Evolutionary conservation across 2,888 invertebrate species (phyloP).

Genomic region (Philaethria dido): DNA sequence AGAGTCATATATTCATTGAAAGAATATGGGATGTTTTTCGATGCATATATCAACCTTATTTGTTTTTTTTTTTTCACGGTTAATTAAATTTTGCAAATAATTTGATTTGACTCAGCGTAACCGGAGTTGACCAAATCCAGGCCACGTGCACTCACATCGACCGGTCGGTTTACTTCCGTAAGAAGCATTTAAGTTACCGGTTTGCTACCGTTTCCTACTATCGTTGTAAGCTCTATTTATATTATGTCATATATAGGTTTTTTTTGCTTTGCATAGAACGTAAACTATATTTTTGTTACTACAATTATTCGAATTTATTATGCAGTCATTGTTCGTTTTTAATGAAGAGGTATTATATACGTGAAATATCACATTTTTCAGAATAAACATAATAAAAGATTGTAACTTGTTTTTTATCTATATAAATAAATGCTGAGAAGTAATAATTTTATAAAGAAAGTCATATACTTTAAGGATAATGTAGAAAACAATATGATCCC

Average conservation of each 20-base stretch:
- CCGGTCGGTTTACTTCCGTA: slow-evolving; percentile 44
- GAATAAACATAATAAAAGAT: too few relatives aligned
- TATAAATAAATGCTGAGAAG: too few relatives aligned
- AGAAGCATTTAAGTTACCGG: slow-evolving; percentile 37
- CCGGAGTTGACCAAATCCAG: slow-evolving; percentile 30
- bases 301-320: too few relatives aligned
- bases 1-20: not conserved
- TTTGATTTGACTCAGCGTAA: slow-evolving; percentile 23
- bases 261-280: not conserved
- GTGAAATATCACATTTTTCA: too few relatives aligned
- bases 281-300: not conserved
- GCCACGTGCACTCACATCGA: slow-evolving; percentile 33
- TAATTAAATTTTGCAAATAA: slow-evolving; percentile 14
- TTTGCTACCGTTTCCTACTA: slow-evolving; percentile 34
- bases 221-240: not conserved
- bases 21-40: not conserved
- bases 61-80: not conserved
- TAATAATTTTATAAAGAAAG: too few relatives aligned
- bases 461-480: not conserved
- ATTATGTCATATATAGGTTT: slow-evolving; percentile 4
- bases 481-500: slow-evolving; percentile 10
- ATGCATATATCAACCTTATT: not conserved
- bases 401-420: too few relatives aligned
- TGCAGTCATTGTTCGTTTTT: too few relatives aligned
- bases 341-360: too few relatives aligned